Evolutionary conservation across 2,113 vertebrate genomes (phyloP).

Genomic region (Macrotis lagotis): DNA sequence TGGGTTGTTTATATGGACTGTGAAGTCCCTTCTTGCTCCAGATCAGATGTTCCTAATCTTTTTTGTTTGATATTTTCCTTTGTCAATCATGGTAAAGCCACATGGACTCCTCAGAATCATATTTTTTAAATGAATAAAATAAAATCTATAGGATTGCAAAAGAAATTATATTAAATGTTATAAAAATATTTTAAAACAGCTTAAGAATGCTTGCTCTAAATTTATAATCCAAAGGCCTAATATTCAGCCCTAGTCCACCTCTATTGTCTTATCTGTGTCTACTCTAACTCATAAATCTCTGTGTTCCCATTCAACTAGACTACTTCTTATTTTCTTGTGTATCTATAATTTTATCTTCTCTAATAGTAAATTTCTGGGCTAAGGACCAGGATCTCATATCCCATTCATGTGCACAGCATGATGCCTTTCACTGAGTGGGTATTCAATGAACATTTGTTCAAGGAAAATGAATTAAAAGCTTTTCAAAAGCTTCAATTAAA

Average conservation of each 20-base stretch:
- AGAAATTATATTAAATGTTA: not conserved
- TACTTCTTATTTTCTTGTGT: not conserved
- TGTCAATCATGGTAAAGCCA: not conserved
- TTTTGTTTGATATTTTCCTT: not conserved
- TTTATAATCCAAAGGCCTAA: not conserved
- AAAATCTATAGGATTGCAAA: not conserved
- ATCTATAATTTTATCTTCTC: not conserved
- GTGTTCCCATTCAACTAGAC: not conserved
- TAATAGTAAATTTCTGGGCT: not conserved
- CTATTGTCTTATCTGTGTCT: not conserved
- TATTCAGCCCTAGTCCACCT: not conserved
- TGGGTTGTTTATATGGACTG: not conserved
- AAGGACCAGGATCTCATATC: not conserved
- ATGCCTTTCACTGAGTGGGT: not conserved
- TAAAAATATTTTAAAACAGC: not conserved
- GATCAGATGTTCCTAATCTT: not conserved
- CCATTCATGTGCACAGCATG: not conserved
- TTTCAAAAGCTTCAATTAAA: conserved; percentile 38
- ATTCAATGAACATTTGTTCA: not conserved
- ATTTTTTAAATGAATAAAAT: not conserved
- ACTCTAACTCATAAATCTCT: not conserved
- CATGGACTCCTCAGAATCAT: not conserved
- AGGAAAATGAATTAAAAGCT: conserved; percentile 10
- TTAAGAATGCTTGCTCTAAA: not conserved
- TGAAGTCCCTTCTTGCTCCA: not conserved